phyloP scores from a whole-genome alignment of 2,888 invertebrate species.

The Boloria euphrosyne region DNA sequence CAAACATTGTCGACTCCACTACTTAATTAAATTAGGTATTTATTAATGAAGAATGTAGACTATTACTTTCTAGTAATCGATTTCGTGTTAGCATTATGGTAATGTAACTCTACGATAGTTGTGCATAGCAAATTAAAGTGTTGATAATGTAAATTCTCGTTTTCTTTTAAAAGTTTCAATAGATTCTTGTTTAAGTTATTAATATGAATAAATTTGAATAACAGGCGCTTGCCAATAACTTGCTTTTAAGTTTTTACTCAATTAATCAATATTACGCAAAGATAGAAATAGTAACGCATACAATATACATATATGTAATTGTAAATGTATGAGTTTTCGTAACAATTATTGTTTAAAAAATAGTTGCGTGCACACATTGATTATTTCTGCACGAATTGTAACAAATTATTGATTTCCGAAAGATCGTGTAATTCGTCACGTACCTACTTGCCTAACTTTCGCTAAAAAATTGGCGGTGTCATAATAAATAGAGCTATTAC shows the following conservation, averaged over 20 bases:
- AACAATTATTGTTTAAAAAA: conserved; percentile 46
- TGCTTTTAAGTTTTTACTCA: not conserved
- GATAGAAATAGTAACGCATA: conserved; percentile 2
- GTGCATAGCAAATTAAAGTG: conserved; percentile 3
- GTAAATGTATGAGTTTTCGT: conserved; percentile 42
- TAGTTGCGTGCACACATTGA: conserved; percentile 45
- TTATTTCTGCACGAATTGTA: conserved; percentile 45
- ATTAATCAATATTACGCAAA: conserved; percentile 1
- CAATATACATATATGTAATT: not conserved
- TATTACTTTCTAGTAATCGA: conserved; percentile 29
- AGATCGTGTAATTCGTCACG: conserved; percentile 50
- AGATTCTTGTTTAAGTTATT: not conserved
- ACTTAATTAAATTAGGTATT: conserved; percentile 25
- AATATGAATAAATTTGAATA: not conserved
- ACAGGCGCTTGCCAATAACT: not conserved
- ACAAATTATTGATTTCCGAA: conserved; percentile 54
- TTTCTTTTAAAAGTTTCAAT: not conserved
- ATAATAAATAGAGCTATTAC: conserved; percentile 25
- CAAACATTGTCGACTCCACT: conserved; percentile 41
- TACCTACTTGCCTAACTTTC: conserved; percentile 57
- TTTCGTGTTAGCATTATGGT: conserved; percentile 4
- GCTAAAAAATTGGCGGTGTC: conserved; percentile 48
- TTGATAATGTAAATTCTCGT: not conserved
- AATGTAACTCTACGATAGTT: not conserved
- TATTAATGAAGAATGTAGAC: conserved; percentile 12